Evolutionary conservation across 2,113 vertebrate genomes (phyloP).

Genomic region (Rhagologus leucostigma): DNA sequence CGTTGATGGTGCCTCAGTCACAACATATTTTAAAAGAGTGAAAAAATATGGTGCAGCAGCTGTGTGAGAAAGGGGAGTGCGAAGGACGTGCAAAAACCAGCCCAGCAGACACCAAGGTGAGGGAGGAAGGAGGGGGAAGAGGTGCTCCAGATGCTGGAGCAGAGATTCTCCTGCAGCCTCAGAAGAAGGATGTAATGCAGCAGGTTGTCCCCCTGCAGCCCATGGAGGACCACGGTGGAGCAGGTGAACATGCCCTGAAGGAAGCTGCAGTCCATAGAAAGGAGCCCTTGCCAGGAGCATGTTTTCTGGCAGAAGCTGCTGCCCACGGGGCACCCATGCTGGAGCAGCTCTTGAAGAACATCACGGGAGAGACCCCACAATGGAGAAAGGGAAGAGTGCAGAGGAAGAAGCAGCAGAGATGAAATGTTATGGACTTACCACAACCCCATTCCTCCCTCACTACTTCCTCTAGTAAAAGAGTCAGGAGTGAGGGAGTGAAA

Average conservation of each 20-base stretch:
- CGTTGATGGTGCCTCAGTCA: fast-evolving
- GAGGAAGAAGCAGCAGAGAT: neutral
- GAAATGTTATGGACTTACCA: neutral
- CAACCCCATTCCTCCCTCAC: neutral
- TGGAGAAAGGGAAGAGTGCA: neutral
- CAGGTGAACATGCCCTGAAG: neutral
- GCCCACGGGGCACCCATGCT: neutral
- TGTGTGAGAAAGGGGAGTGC: neutral
- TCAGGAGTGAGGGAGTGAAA: neutral
- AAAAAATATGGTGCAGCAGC: neutral
- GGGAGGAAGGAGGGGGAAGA: neutral
- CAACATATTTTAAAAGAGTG: neutral
- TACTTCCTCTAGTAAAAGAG: neutral
- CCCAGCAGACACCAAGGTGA: neutral
- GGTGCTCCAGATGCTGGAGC: neutral
- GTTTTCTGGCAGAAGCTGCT: neutral
- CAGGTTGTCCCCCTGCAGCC: neutral
- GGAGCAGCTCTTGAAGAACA: neutral
- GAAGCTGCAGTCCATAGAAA: neutral
- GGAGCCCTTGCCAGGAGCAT: neutral
- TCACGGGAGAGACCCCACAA: fast-evolving
- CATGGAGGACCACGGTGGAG: fast-evolving
- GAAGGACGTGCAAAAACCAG: neutral
- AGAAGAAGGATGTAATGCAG: neutral
- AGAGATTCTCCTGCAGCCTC: neutral